phyloP scores from a whole-genome alignment of 2,113 vertebrate species.

The Paralichthys olivaceus region DNA sequence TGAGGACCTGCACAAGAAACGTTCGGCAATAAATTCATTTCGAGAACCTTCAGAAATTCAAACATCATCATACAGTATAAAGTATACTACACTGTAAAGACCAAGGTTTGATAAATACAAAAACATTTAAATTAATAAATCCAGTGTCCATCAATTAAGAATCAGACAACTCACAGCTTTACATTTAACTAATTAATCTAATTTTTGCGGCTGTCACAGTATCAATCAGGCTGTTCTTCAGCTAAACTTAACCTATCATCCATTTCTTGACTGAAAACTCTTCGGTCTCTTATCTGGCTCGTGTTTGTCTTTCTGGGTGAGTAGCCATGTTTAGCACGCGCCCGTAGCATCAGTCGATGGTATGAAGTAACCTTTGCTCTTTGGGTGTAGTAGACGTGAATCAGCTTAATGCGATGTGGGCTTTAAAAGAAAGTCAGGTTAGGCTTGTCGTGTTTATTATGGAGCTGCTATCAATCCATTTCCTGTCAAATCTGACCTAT shows the following conservation, averaged over 20 bases:
- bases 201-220: too few species aligned
- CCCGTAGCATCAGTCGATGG: conserved; percentile 8
- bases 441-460: not conserved
- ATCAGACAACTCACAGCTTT: too few species aligned
- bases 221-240: not conserved
- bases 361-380: conserved; percentile 16
- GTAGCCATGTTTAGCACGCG: not conserved
- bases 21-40: not conserved
- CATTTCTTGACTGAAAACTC: not conserved
- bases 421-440: not conserved
- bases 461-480: not conserved
- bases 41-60: too few species aligned
- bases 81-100: too few species aligned
- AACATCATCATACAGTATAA: too few species aligned
- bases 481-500: not conserved
- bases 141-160: too few species aligned
- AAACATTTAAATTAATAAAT: too few species aligned
- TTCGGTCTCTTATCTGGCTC: not conserved
- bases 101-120: too few species aligned
- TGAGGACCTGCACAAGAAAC: not conserved
- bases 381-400: not conserved
- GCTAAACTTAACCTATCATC: not conserved
- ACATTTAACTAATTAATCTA: too few species aligned
- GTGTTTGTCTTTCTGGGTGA: conserved; percentile 32
- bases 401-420: conserved; percentile 16